These are phyloP conservation scores for Amiota minor DNA, from an alignment of 2,888 invertebrate genomes.

Conservation along the genomic window DNA sequence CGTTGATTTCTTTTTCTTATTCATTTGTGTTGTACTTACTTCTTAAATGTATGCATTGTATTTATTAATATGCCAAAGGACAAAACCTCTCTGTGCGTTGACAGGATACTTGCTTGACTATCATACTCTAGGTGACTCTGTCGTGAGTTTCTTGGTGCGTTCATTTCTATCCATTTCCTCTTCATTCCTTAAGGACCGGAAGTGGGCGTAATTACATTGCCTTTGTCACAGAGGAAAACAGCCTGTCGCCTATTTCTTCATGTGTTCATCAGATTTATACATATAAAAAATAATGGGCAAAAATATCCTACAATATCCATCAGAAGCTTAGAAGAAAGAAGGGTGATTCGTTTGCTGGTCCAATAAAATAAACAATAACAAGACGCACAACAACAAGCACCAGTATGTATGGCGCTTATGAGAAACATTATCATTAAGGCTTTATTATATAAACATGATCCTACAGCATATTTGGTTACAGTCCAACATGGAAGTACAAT, in stretches of 20 bases:
- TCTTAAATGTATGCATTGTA: conserved; percentile 14
- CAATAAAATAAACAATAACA: conserved; percentile 4
- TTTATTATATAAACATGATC: conserved; percentile 53
- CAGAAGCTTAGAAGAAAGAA: background rate
- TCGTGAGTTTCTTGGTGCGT: background rate
- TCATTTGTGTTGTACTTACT: background rate
- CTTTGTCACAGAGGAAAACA: conserved; percentile 39
- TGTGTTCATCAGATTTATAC: conserved; percentile 58
- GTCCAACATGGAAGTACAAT: background rate
- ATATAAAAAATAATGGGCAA: conserved; percentile 36
- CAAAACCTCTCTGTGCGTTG: conserved; percentile 22
- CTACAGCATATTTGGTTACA: background rate
- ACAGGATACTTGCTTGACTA: conserved; percentile 21
- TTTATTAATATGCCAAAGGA: conserved; percentile 20
- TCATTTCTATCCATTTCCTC: background rate
- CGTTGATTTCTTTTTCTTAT: conserved; percentile 7
- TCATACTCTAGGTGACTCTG: conserved; percentile 22
- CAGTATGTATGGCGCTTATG: conserved; percentile 47
- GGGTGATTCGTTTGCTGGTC: background rate
- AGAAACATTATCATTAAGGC: conserved; percentile 61
- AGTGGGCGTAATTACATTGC: conserved; percentile 66
- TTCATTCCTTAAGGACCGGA: conserved; percentile 42
- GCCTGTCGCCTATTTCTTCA: conserved; percentile 48
- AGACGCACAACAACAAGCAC: conserved; percentile 12
- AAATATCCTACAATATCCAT: conserved; percentile 29